phyloP scores from a whole-genome alignment of 2,797 vertebrate genomes.

The Loriculus beryllinus region DNA sequence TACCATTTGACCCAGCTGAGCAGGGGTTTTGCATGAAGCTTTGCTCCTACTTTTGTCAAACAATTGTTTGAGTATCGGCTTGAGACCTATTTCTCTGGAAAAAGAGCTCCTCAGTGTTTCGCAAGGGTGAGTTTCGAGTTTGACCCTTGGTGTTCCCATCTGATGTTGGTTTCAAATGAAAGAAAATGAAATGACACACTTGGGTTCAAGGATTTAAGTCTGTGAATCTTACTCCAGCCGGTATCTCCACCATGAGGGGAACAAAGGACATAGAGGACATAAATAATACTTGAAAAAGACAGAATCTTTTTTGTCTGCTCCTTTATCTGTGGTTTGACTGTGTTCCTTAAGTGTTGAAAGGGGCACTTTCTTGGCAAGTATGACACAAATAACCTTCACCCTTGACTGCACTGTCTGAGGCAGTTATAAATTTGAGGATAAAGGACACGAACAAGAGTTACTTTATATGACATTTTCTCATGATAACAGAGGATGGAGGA shows the following conservation, averaged over 20 bases:
- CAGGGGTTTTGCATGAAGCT: not conserved
- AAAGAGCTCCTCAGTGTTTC: not conserved
- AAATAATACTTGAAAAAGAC: conserved; percentile 66
- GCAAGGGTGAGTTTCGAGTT: not conserved
- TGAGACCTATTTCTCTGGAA: not conserved
- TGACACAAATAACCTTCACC: conserved; percentile 74
- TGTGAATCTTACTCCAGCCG: conserved; percentile 27
- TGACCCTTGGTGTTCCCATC: not conserved
- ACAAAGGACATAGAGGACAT: conserved; percentile 54
- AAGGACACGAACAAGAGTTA: conserved; percentile 4
- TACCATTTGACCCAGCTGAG: not conserved
- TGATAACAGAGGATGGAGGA: not conserved
- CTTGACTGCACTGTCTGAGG: conserved; percentile 59
- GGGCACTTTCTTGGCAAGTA: conserved; percentile 66
- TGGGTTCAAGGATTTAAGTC: conserved; percentile 37
- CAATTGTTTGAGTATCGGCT: not conserved
- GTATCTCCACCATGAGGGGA: conserved; percentile 51
- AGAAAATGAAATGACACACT: conserved; percentile 43
- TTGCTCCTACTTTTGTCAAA: not conserved
- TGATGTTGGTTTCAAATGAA: not conserved
- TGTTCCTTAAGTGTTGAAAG: conserved; percentile 77
- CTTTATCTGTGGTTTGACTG: conserved; percentile 62
- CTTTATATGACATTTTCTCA: conserved; percentile 37
- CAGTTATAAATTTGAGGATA: conserved; percentile 41
- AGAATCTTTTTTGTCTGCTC: conserved; percentile 37